phyloP scores from a whole-genome alignment of 2,888 invertebrate genomes.

The Eupithecia abbreviata region DNA sequence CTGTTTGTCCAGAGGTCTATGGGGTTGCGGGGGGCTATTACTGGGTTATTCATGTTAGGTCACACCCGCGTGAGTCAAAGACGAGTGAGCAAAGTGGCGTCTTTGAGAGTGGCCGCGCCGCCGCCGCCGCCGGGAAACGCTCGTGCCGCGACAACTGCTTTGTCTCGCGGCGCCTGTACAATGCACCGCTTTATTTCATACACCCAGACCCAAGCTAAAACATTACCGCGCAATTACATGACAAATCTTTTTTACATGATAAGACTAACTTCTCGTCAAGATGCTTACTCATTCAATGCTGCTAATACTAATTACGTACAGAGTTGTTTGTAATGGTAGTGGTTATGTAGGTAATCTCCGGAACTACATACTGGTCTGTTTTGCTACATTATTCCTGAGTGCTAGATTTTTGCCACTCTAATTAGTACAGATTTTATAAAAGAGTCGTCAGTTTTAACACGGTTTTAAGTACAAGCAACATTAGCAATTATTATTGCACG shows the following conservation, averaged over 20 bases:
- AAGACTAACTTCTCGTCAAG: conserved; percentile 4
- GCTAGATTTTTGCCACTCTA: not conserved
- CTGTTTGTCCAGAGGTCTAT: conserved; percentile 31
- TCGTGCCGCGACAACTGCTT: conserved; percentile 22
- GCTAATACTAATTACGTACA: not conserved
- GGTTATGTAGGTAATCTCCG: not conserved
- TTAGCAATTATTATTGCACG: not conserved
- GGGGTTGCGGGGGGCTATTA: conserved; percentile 59
- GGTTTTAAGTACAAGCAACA: not conserved
- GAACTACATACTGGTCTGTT: not conserved
- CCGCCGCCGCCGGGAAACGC: conserved; percentile 57
- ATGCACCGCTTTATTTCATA: conserved; percentile 51
- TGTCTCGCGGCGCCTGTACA: conserved; percentile 63
- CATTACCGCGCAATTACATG: conserved; percentile 49
- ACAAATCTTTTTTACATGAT: conserved; percentile 25
- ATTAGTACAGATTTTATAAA: not conserved
- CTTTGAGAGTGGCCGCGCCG: conserved; percentile 65
- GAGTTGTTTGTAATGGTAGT: not conserved
- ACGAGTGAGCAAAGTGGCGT: conserved; percentile 76
- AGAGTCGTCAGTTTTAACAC: not conserved
- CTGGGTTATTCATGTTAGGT: conserved; percentile 78
- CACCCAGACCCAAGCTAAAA: conserved; percentile 41
- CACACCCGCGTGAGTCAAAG: conserved; percentile 75
- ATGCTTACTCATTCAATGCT: not conserved
- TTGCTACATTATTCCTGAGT: not conserved